Percentiles rank a stretch among this genome's conserved stretches.
Conservation (phyloP, 1,140 invertebrate genomes). For the Temnothorax nylanderi region DNA sequence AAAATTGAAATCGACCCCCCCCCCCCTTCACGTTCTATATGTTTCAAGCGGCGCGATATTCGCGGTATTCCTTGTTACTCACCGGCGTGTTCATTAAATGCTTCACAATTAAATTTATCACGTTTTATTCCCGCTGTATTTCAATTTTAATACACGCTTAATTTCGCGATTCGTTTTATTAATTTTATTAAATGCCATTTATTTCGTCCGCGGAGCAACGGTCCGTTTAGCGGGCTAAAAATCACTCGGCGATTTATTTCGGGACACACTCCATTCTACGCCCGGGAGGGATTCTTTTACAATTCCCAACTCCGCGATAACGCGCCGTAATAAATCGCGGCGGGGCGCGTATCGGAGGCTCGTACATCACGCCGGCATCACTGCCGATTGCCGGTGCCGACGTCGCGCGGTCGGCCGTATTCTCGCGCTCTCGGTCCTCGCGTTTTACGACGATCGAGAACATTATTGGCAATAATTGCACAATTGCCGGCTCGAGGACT, state of each 20-base stretch:
- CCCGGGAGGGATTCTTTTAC: slow-evolving; percentile 31
- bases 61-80: neutral
- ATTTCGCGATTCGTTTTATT: slow-evolving; percentile 9
- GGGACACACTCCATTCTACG: slow-evolving; percentile 32
- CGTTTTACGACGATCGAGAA: neutral
- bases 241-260: slow-evolving; percentile 50
- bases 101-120: slow-evolving; percentile 30
- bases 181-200: neutral
- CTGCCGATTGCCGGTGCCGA: slow-evolving; percentile 26
- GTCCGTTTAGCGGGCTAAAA: slow-evolving; percentile 34
- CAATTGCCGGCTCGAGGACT: slow-evolving; percentile 24
- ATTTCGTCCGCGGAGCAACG: neutral
- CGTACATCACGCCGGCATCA: slow-evolving; percentile 45
- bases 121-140: neutral
- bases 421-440: neutral
- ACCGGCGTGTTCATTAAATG: neutral
- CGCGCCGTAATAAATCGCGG: slow-evolving; percentile 53
- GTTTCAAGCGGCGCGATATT: neutral
- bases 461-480: slow-evolving; percentile 39
- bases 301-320: slow-evolving; percentile 48
- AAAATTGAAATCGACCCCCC: neutral
- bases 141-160: slow-evolving; percentile 24
- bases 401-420: slow-evolving; percentile 4
- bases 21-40: neutral
- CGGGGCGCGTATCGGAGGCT: slow-evolving; percentile 26